Conservation (phyloP, 2,888 invertebrate genomes). For the Aelia acuminata region DNA sequence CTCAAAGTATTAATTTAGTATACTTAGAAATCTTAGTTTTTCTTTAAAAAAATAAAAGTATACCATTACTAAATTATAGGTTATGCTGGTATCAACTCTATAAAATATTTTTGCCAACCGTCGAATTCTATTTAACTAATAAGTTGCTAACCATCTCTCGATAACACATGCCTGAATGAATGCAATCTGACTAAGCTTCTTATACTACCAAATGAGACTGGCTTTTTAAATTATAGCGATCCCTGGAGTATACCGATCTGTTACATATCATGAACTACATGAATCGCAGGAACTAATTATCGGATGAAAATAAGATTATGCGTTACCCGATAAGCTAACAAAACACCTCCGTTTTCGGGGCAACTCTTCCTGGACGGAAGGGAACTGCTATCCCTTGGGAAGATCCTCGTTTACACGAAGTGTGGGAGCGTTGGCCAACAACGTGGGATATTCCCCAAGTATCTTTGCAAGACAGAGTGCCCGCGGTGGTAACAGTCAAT, state of each 20-base stretch:
- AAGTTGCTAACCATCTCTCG: too few species aligned
- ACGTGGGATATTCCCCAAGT: conserved; percentile 11
- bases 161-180: too few species aligned
- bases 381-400: conserved; percentile 12
- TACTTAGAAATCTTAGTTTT: too few species aligned
- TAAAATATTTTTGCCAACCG: too few species aligned
- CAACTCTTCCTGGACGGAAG: conserved; percentile 27
- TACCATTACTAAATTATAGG: too few species aligned
- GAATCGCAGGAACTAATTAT: background rate
- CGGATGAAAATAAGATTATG: background rate
- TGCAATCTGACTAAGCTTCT: too few species aligned
- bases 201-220: background rate
- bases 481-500: background rate
- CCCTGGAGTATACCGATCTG: background rate
- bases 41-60: too few species aligned
- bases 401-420: conserved; percentile 31
- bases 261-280: background rate
- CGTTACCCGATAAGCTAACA: background rate
- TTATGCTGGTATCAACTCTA: too few species aligned
- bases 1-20: too few species aligned
- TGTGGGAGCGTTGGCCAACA: conserved; percentile 25
- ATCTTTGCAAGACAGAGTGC: background rate
- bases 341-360: background rate
- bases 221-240: background rate
- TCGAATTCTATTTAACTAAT: too few species aligned